phyloP scores from a whole-genome alignment of 2,888 invertebrate genomes.

The Rotaria sp. region DNA sequence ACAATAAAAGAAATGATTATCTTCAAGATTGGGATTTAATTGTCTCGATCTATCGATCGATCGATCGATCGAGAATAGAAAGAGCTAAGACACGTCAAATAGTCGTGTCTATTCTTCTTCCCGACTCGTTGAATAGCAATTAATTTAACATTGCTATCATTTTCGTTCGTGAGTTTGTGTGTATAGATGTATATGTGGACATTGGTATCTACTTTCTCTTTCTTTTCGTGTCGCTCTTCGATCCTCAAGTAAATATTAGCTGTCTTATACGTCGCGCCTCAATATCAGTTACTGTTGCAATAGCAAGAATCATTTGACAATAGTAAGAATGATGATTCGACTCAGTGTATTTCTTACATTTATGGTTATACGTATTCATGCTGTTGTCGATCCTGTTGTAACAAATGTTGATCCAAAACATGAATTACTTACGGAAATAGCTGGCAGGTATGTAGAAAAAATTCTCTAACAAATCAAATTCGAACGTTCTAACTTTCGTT shows the following conservation, averaged over 20 bases:
- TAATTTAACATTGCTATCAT: background rate
- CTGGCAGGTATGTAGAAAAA: background rate
- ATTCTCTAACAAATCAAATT: too few species aligned
- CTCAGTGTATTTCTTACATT: background rate
- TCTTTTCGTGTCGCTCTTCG: background rate
- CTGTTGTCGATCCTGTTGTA: slow-evolving; percentile 9
- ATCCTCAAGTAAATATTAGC: slow-evolving; percentile 4
- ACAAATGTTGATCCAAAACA: slow-evolving; percentile 2
- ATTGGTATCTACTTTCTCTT: background rate
- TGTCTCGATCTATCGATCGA: background rate
- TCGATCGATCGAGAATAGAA: background rate
- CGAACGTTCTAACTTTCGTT: too few species aligned
- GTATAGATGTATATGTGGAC: background rate
- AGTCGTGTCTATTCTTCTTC: background rate
- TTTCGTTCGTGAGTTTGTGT: slow-evolving; percentile 2
- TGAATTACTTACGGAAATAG: slow-evolving; percentile 7
- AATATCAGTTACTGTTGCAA: background rate
- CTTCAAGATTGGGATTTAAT: background rate
- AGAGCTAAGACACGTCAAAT: slow-evolving; percentile 24
- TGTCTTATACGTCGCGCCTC: background rate
- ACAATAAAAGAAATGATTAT: background rate
- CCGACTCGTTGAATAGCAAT: background rate
- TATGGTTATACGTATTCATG: background rate
- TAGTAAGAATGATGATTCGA: background rate
- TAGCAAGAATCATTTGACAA: background rate